These are phyloP conservation scores for Bagarius yarrelli DNA, from an alignment of 2,113 vertebrate genomes.

Conservation along the genomic window DNA sequence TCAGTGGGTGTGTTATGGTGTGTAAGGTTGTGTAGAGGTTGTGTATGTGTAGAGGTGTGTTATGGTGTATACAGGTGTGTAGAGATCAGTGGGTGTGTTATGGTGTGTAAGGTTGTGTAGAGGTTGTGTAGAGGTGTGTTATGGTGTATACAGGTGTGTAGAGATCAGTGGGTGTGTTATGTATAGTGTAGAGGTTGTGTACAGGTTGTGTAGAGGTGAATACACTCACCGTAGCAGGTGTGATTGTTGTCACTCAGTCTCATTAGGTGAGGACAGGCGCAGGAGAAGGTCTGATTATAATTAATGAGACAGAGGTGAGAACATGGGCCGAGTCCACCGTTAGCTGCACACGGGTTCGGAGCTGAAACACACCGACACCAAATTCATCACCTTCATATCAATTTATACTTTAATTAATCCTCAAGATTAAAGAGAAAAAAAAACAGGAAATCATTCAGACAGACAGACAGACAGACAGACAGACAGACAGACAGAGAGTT, in stretches of 20 bases:
- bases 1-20: neutral
- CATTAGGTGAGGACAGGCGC: constrained; percentile 95
- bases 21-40: neutral
- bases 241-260: constrained; percentile 84
- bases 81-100: neutral
- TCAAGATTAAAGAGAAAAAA: neutral
- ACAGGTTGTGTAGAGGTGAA: neutral
- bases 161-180: neutral
- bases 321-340: constrained; percentile 84
- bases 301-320: constrained; percentile 96
- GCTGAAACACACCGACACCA: constrained; percentile 64
- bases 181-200: neutral
- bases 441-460: neutral
- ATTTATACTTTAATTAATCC: neutral
- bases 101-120: neutral
- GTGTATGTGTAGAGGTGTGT: neutral
- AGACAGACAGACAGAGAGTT: neutral
- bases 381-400: too few species aligned
- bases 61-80: neutral
- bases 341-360: constrained; percentile 90
- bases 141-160: neutral
- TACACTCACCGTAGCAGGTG: constrained; percentile 84
- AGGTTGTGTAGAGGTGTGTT: neutral
- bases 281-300: constrained; percentile 89
- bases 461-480: neutral